phyloP scores from a whole-genome alignment of 2,888 invertebrate genomes.

The Chelonus formosanus region DNA sequence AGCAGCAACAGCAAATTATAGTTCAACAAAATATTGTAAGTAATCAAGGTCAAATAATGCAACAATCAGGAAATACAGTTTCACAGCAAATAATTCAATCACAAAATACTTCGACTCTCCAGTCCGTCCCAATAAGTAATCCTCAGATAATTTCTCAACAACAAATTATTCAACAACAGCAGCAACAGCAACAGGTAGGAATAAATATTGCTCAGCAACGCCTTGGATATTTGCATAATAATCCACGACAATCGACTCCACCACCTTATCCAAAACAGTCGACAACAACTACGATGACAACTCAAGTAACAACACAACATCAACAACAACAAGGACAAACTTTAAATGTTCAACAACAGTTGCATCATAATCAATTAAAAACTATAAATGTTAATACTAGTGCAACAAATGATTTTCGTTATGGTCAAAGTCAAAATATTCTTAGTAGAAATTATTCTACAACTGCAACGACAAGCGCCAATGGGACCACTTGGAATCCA shows the following conservation, averaged over 20 bases:
- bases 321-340: slow-evolving; percentile 51
- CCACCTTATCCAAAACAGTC: slow-evolving; percentile 65
- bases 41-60: slow-evolving; percentile 35
- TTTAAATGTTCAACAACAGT: slow-evolving; percentile 61
- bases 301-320: slow-evolving; percentile 43
- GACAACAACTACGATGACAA: slow-evolving; percentile 32
- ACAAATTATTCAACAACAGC: slow-evolving; percentile 25
- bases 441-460: slow-evolving; percentile 58
- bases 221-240: slow-evolving; percentile 54
- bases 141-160: slow-evolving; percentile 33
- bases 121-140: slow-evolving; percentile 40
- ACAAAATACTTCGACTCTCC: slow-evolving; percentile 42
- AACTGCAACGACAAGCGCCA: slow-evolving; percentile 34
- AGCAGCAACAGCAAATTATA: slow-evolving; percentile 51
- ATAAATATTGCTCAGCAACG: slow-evolving; percentile 58
- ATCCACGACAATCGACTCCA: slow-evolving; percentile 59
- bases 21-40: slow-evolving; percentile 49
- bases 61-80: slow-evolving; percentile 38
- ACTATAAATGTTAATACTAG: slow-evolving; percentile 59
- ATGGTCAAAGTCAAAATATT: slow-evolving; percentile 63
- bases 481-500: slow-evolving; percentile 57
- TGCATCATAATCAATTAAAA: slow-evolving; percentile 62
- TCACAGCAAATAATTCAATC: slow-evolving; percentile 45
- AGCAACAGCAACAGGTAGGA: slow-evolving; percentile 42
- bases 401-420: slow-evolving; percentile 61